Evolutionary conservation across 2,797 vertebrate species (phyloP).

Genomic region (Bufotes viridis): DNA sequence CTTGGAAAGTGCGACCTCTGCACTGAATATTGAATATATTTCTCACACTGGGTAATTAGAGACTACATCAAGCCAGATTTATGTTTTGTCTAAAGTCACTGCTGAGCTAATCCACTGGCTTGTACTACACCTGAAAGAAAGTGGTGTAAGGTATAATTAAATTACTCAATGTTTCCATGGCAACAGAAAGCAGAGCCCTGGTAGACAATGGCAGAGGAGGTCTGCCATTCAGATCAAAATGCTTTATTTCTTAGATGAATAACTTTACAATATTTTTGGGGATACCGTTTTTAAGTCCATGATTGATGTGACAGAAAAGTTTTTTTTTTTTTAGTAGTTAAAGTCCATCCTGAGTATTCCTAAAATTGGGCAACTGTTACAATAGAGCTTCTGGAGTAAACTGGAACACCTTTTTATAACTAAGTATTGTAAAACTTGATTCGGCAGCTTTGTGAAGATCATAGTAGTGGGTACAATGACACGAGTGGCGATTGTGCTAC

Average conservation of each 20-base stretch:
- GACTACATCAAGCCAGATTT: conserved; percentile 59
- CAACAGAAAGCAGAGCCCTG: conserved; percentile 33
- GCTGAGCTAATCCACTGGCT: conserved; percentile 53
- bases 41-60: conserved; percentile 55
- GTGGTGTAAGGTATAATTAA: conserved; percentile 38
- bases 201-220: conserved; percentile 16
- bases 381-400: not conserved
- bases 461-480: too few species aligned
- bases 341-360: not conserved
- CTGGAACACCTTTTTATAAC: too few species aligned
- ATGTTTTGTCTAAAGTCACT: conserved; percentile 57
- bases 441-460: too few species aligned
- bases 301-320: not conserved
- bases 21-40: conserved; percentile 49
- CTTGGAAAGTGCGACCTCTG: conserved; percentile 50
- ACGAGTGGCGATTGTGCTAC: too few species aligned
- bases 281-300: not conserved
- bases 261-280: conserved; percentile 11
- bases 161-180: conserved; percentile 43
- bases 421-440: too few species aligned
- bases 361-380: not conserved
- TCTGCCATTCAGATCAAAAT: conserved; percentile 36
- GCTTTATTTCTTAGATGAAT: conserved; percentile 26
- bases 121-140: conserved; percentile 43
- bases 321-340: not conserved